These are phyloP conservation scores for Syrrhaptes paradoxus DNA, from an alignment of 2,113 vertebrate species.

Conservation along the genomic window DNA sequence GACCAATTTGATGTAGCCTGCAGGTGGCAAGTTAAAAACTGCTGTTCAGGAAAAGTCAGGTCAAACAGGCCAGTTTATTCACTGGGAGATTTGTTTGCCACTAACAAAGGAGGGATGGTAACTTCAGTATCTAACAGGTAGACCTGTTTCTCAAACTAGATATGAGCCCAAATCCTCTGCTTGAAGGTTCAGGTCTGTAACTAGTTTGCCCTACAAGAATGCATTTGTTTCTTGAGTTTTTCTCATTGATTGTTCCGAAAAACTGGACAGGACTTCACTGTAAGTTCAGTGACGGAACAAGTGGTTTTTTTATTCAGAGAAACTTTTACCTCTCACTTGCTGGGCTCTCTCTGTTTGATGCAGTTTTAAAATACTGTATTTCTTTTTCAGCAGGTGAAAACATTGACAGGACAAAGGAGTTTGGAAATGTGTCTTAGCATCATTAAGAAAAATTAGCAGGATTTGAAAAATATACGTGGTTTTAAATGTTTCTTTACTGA, in stretches of 20 bases:
- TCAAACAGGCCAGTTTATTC: neutral
- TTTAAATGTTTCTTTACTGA: neutral
- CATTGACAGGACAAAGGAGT: neutral
- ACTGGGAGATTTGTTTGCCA: neutral
- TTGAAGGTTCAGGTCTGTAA: neutral
- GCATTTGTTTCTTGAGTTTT: neutral
- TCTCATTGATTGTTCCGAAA: neutral
- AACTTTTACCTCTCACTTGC: neutral
- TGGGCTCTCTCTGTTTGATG: neutral
- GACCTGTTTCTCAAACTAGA: neutral
- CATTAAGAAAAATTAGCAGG: neutral
- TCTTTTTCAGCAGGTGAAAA: neutral
- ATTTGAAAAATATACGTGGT: neutral
- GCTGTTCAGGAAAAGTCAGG: neutral
- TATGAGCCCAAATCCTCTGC: neutral
- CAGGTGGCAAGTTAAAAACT: neutral
- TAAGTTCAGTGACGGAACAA: neutral
- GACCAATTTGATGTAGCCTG: neutral
- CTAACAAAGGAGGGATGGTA: neutral
- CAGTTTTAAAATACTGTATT: neutral
- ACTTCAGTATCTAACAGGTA: neutral
- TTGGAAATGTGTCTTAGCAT: neutral
- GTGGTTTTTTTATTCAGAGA: neutral
- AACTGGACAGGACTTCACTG: neutral
- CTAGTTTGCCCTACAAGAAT: neutral